These are phyloP conservation scores for Sylvilagus floridanus DNA, from an alignment of 2,797 vertebrate species.

Conservation along the genomic window DNA sequence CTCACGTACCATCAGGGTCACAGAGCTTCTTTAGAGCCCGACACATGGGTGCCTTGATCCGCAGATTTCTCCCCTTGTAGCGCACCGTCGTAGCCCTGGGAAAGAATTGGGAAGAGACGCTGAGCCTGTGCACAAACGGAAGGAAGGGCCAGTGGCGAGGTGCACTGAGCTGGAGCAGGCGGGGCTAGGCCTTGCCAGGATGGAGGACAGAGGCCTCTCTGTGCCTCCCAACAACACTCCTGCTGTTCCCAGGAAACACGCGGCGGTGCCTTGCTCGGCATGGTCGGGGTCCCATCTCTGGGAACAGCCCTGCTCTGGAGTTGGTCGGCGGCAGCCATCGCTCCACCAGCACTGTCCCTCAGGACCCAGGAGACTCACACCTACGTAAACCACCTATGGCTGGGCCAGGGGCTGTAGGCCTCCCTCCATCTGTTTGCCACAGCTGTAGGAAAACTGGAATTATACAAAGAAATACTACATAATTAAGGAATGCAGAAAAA, in stretches of 20 bases:
- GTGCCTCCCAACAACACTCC: no score
- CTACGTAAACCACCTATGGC: not conserved
- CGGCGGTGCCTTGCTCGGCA: no score
- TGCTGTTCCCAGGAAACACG: not conserved
- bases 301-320: no score
- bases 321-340: accelerated
- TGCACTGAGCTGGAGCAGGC: not conserved
- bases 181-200: not conserved
- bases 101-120: not conserved
- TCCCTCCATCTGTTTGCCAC: not conserved
- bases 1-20: constrained; percentile 95
- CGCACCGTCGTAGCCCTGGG: constrained; percentile 97
- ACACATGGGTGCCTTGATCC: constrained; percentile 99
- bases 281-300: no score
- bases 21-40: constrained; percentile 98
- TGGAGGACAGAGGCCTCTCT: not conserved
- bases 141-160: not conserved
- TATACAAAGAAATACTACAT: not conserved
- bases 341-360: not conserved
- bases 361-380: not conserved
- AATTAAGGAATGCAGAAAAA: not conserved
- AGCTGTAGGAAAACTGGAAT: not conserved
- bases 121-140: not conserved
- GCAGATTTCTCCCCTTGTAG: constrained; percentile 97
- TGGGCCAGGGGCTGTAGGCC: not conserved